These are phyloP conservation scores for Nerophis ophidion DNA, from an alignment of 2,113 vertebrate genomes.

Conservation along the genomic window DNA sequence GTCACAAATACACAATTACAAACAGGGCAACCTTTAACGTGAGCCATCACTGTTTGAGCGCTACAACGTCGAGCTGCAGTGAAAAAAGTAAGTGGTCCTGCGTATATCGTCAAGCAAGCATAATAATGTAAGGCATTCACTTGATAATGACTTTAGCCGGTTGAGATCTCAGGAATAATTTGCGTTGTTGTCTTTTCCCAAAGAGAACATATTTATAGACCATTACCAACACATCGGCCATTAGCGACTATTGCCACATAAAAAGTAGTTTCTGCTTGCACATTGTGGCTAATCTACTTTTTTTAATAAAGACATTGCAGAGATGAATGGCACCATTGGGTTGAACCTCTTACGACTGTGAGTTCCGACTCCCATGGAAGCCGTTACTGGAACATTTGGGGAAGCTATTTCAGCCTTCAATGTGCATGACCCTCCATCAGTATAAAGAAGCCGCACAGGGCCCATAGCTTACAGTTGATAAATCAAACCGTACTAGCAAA, in stretches of 20 bases:
- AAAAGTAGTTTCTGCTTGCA: neutral
- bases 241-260: constrained; percentile 7
- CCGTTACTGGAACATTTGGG: constrained; percentile 23
- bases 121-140: too few relatives aligned
- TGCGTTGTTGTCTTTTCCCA: neutral
- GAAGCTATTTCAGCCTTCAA: constrained; percentile 25
- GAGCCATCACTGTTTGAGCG: neutral
- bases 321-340: constrained; percentile 36
- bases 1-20: constrained; percentile 1
- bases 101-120: too few relatives aligned
- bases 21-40: constrained; percentile 7
- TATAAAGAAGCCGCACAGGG: constrained; percentile 1
- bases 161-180: constrained; percentile 6
- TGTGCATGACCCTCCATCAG: constrained; percentile 7
- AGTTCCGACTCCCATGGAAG: constrained; percentile 24
- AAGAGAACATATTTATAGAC: constrained; percentile 13
- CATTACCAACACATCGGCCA: constrained; percentile 2
- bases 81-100: constrained; percentile 1
- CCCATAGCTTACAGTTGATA: neutral
- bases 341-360: constrained; percentile 21
- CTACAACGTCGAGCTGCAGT: neutral
- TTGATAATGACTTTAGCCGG: constrained; percentile 3
- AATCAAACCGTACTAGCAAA: too few relatives aligned
- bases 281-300: constrained; percentile 46
- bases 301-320: constrained; percentile 31